Evolutionary conservation across 2,113 vertebrate species (phyloP).

Genomic region (Cyanocitta stelleri): DNA sequence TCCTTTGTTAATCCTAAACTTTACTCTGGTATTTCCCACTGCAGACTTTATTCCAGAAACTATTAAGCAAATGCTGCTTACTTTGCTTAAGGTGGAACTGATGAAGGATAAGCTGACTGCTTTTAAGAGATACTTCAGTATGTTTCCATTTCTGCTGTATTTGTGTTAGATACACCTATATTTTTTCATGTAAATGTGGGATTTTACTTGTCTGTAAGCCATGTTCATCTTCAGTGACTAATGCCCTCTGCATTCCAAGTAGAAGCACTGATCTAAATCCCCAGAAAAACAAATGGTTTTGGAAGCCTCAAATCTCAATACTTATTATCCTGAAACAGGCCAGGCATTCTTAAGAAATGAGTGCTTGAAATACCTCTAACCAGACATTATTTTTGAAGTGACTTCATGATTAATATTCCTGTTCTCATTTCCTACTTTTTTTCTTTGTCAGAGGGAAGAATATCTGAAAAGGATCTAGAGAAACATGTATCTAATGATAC

Average conservation of each 20-base stretch:
- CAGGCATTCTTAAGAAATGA: neutral
- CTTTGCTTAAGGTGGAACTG: neutral
- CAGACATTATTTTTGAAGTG: neutral
- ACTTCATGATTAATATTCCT: neutral
- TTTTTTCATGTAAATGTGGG: neutral
- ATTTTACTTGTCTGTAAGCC: neutral
- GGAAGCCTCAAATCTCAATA: neutral
- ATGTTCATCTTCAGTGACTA: neutral
- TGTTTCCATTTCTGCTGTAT: neutral
- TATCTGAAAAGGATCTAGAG: constrained; percentile 78
- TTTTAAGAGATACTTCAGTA: neutral
- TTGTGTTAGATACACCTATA: neutral
- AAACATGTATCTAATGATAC: constrained; percentile 76
- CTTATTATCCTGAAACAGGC: neutral
- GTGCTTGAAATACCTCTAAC: neutral
- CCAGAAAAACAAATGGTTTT: neutral
- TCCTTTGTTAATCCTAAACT: neutral
- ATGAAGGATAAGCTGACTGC: neutral
- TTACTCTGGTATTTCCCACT: neutral
- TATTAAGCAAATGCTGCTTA: neutral
- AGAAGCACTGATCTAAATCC: neutral
- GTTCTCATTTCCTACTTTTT: constrained; percentile 5
- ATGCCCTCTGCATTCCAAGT: neutral
- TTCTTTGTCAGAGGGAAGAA: constrained; percentile 80
- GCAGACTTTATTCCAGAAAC: neutral